Base-by-base conservation (phyloP, 2,113 vertebrate species). In the Podiceps cristatus region DNA sequence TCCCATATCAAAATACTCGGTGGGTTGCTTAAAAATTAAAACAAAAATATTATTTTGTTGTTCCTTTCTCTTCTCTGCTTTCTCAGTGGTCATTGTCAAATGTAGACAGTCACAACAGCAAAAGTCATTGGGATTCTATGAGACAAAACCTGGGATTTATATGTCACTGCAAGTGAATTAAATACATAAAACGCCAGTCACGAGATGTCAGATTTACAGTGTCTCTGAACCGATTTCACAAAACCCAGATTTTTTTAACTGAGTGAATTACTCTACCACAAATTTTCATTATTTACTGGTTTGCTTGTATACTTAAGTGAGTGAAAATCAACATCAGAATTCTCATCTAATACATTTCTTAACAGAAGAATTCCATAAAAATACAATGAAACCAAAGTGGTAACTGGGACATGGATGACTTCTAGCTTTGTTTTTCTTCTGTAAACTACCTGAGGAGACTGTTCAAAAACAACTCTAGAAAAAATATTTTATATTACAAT, bases 1-100 rank as follows among this genome's bases (percentile, higher is more conserved):
- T 33, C 99, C 99, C 99, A 99, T 99, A 97, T 99, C 99, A 24
- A 99, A 99, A 96, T 99, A 99, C 64, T 99, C 99, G 0, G 99
- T 99, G 60, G 99, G 99, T 99, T 99, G 99, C 99, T 99, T 97
- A 88, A 97, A 96, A 67, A 91, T 93, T 75, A 94, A 67, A 92
- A 58, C 11, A 96, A 37, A 67, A 58, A 16, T 6, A 66, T 93
- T 95, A 93, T 68, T 86, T 85, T 93, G 11, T 7, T 62, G 20
- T 17, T 64, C 25, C 29, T 66, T 87, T 86, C 50, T 67, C 20
- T 72, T 62, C 33, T 45, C 56, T 60, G 4, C 35, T 68, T 80
- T 82, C 42, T 85, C 25, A 40, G 22, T 2, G 12, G 15, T 31
- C 24, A 31, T 0, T 29, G 23, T 63, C 37, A 40, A 49, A 56